Conservation (phyloP, 2,888 invertebrate species). For the Parnassius smintheus region DNA sequence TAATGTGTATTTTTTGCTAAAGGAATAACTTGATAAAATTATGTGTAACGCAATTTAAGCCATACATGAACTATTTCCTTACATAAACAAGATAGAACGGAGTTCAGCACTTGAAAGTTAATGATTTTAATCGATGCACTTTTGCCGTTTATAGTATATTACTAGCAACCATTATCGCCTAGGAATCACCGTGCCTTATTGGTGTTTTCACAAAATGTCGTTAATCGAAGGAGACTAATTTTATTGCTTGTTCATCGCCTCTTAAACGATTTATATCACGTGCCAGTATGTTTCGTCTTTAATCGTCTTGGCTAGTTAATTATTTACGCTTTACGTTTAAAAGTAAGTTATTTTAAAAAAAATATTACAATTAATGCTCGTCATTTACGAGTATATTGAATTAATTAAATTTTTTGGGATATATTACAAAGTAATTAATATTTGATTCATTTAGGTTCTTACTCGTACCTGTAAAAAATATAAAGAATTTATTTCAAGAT, state of each 20-base stretch:
- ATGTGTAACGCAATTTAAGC: constrained; percentile 1
- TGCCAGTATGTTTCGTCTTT: too few species aligned
- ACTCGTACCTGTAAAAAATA: too few species aligned
- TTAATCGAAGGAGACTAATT: constrained; percentile 38
- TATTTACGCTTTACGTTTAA: too few species aligned
- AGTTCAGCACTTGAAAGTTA: constrained; percentile 56
- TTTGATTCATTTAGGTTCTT: too few species aligned
- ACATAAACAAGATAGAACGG: constrained; percentile 38
- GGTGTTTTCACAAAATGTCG: constrained; percentile 43
- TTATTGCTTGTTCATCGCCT: constrained; percentile 15
- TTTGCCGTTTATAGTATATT: constrained; percentile 52
- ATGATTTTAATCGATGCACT: constrained; percentile 61
- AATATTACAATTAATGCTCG: too few species aligned
- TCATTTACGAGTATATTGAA: too few species aligned
- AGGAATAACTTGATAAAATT: neutral
- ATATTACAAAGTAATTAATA: too few species aligned
- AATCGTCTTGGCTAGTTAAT: too few species aligned
- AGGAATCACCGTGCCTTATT: constrained; percentile 33
- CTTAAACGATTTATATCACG: neutral
- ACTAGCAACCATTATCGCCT: constrained; percentile 42
- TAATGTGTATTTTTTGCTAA: too few species aligned
- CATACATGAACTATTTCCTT: constrained; percentile 16
- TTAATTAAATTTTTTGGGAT: too few species aligned
- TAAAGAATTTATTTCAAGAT: too few species aligned
- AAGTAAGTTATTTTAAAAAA: too few species aligned